These are phyloP conservation scores for Baronia brevicornis DNA, from an alignment of 2,888 invertebrate genomes.

Conservation along the genomic window DNA sequence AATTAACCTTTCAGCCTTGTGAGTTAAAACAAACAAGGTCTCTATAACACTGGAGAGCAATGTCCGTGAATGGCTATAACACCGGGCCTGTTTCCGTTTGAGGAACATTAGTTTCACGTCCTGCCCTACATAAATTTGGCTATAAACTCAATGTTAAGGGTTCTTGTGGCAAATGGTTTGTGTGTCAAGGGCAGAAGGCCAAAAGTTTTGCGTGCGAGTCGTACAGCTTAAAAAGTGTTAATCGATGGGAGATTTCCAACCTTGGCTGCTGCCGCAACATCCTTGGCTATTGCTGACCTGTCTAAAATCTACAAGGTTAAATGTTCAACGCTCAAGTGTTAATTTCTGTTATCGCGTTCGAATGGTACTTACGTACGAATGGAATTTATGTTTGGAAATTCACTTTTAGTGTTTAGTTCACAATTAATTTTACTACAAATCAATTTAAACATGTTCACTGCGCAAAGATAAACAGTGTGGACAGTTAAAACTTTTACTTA, in stretches of 20 bases:
- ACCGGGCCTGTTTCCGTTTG: constrained; percentile 38
- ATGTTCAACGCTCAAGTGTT: constrained; percentile 7
- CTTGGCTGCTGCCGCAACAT: constrained; percentile 54
- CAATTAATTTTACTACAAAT: too few relatives aligned
- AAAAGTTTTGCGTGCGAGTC: constrained; percentile 65
- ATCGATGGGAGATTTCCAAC: constrained; percentile 71
- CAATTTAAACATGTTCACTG: too few relatives aligned
- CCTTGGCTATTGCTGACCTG: constrained; percentile 56
- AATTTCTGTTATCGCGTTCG: constrained; percentile 3
- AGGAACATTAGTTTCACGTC: constrained; percentile 38
- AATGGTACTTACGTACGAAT: not conserved
- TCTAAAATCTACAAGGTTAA: constrained; percentile 42
- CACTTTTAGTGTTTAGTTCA: not conserved
- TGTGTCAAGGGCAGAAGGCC: constrained; percentile 65
- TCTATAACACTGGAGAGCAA: constrained; percentile 19
- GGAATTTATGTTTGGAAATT: not conserved
- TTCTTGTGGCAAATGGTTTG: too few relatives aligned
- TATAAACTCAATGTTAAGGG: constrained; percentile 27
- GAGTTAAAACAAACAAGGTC: constrained; percentile 8
- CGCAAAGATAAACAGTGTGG: too few relatives aligned
- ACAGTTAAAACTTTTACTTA: too few relatives aligned
- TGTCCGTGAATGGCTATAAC: constrained; percentile 21
- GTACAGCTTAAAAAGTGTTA: constrained; percentile 29
- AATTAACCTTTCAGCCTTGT: constrained; percentile 6
- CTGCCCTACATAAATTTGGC: constrained; percentile 56